Evolutionary conservation across 2,113 vertebrate genomes (phyloP).

Genomic region (Thermophis baileyi): DNA sequence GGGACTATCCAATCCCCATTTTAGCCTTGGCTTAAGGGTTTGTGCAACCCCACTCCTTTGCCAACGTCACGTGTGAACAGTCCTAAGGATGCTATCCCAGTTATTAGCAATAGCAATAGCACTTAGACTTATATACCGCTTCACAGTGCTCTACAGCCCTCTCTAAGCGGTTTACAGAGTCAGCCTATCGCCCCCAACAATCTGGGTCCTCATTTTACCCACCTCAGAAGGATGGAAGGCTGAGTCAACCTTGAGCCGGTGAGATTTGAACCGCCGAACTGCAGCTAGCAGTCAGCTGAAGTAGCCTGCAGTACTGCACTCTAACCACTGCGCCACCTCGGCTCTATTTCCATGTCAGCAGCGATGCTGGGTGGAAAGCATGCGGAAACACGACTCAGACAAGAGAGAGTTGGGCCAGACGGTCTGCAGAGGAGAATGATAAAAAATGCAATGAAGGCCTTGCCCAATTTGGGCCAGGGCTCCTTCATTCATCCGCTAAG

Average conservation of each 20-base stretch:
- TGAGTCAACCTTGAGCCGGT: no score
- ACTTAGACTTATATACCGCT: no score
- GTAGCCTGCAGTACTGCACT: no score
- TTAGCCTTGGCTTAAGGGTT: not conserved
- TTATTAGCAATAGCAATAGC: no score
- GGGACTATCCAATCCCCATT: not conserved
- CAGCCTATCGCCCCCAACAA: no score
- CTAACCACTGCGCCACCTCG: no score
- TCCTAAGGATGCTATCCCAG: not conserved
- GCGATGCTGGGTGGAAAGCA: not conserved
- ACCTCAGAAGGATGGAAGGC: no score
- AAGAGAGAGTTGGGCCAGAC: not conserved
- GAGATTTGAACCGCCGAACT: no score
- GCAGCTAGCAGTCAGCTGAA: no score
- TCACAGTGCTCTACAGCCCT: no score
- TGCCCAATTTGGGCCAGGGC: constrained; percentile 7
- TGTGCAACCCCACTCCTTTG: not conserved
- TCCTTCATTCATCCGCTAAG: not conserved
- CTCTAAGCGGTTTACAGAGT: no score
- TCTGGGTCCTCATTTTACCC: no score
- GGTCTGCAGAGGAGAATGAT: not conserved
- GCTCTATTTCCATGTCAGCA: not conserved
- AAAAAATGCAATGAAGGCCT: not conserved
- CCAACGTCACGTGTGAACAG: not conserved
- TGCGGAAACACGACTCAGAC: not conserved